Evolutionary conservation across 2,797 vertebrate species (phyloP), one percentile per base, ranked within the genome.

Genomic region (Sphaeramia orbicularis): DNA sequence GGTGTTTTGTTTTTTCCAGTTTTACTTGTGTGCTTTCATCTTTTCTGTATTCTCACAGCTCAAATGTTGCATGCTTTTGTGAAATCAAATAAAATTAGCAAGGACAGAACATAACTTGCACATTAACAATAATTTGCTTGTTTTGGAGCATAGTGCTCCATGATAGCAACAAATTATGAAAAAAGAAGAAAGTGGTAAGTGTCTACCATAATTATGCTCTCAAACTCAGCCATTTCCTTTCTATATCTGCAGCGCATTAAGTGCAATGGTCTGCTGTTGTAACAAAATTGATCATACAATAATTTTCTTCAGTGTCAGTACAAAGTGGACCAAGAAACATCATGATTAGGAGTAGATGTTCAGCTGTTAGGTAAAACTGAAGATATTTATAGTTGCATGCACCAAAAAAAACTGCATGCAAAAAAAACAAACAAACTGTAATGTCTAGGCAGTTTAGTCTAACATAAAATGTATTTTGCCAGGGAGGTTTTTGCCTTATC

Each of bases 91-190:
- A 21, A 49, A 48, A 30, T 7, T 15, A 13, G 1, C 10, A 0
- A 10, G 45, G 15, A 15, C 3, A 1, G 14, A 56, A 27, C 12
- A 51, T 57, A 43, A 86, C 60, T 74, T 83, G 77, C 59, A 71
- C 67, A 62, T 55, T 88, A 89, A 89, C 15, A 1, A 49, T 58
- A 15, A 77, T 84, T 68, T 86, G 64, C 68, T 82, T 85, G 62
- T 65, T 69, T 84, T 83, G 80, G 71, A 75, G 84, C 72, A 0
- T 41, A 58, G 56, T 66, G 50, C 65, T 84, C 73, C 27, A 0
- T 61, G 53, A 19, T 70, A 54, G 35, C 66, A 53, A 44, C 56
- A 87, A 71, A 83, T 78, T 78, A 37, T 73, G 70, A 59, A 24
- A 58, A 66, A 76, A 65, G 54, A 71, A 65, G 21, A 62, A 55